Evolutionary conservation across 2,797 vertebrate genomes (phyloP).

Genomic region (Emydoidea blandingii): DNA sequence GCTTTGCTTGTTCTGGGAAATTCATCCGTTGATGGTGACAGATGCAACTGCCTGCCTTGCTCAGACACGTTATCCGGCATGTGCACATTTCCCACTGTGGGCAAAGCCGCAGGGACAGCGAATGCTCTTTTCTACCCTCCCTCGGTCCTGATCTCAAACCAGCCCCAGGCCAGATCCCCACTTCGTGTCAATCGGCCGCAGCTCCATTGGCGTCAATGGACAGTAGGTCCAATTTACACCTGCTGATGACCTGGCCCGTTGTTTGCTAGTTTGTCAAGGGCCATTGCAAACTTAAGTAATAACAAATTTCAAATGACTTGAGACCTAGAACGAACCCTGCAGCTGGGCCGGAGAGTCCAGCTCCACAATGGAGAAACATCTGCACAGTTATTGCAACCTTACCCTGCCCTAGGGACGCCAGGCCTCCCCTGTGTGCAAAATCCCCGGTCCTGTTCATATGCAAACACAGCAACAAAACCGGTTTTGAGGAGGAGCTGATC

Average conservation of each 20-base stretch:
- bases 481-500: background rate
- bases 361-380: too few species aligned
- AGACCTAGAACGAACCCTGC: accelerated
- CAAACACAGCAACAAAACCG: background rate
- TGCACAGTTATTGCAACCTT: background rate
- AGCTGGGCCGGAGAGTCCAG: too few species aligned
- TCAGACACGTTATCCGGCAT: background rate
- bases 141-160: background rate
- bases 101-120: background rate
- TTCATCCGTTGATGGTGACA: background rate
- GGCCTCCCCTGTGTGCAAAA: background rate
- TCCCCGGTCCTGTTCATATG: too few species aligned
- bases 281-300: too few species aligned
- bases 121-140: background rate
- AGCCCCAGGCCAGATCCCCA: too few species aligned
- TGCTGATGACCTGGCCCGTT: too few species aligned
- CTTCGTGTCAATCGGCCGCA: accelerated
- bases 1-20: background rate
- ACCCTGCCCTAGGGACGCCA: accelerated
- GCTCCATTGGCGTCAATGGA: too few species aligned
- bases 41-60: background rate
- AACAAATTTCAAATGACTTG: too few species aligned
- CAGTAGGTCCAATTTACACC: too few species aligned
- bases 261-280: too few species aligned
- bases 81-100: background rate